These are phyloP conservation scores for Lepidocyrtinus sp. DNA, from an alignment of 2,888 invertebrate genomes.

Conservation along the genomic window DNA sequence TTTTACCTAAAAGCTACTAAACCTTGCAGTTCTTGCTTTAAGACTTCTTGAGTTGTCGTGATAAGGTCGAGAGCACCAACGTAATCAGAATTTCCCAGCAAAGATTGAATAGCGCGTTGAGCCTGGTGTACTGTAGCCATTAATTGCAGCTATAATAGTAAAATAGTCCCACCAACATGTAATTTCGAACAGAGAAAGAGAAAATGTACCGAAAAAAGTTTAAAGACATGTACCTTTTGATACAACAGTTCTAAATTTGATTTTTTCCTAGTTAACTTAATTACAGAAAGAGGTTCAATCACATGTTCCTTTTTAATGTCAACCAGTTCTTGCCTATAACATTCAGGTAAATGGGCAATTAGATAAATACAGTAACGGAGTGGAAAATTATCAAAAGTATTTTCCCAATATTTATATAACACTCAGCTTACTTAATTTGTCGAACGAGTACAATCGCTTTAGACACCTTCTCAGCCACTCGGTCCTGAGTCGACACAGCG, in stretches of 20 bases:
- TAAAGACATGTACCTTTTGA: too few relatives aligned
- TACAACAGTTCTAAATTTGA: constrained; percentile 71
- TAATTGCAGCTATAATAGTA: constrained; percentile 78
- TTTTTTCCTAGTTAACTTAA: constrained; percentile 73
- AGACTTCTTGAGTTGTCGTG: constrained; percentile 94
- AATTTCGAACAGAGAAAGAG: background rate
- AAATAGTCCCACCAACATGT: too few relatives aligned
- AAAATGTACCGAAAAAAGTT: constrained; percentile 4
- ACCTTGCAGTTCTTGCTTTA: constrained; percentile 90
- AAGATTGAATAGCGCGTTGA: constrained; percentile 95
- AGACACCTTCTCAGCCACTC: constrained; percentile 94
- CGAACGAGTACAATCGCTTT: constrained; percentile 85
- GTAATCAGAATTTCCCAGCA: constrained; percentile 96
- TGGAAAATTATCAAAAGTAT: too few relatives aligned
- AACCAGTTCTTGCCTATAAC: constrained; percentile 79
- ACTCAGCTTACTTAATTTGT: constrained; percentile 67
- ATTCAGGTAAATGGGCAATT: too few relatives aligned
- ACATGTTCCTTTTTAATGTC: constrained; percentile 86
- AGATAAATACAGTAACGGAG: too few relatives aligned
- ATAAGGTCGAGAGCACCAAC: constrained; percentile 98
- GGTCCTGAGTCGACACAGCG: constrained; percentile 98
- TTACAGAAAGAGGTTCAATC: constrained; percentile 83
- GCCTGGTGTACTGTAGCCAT: constrained; percentile 98
- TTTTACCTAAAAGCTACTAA: constrained; percentile 89
- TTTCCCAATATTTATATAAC: background rate